Evolutionary conservation across 2,113 vertebrate genomes (phyloP).

Genomic region (Tetrax tetrax): DNA sequence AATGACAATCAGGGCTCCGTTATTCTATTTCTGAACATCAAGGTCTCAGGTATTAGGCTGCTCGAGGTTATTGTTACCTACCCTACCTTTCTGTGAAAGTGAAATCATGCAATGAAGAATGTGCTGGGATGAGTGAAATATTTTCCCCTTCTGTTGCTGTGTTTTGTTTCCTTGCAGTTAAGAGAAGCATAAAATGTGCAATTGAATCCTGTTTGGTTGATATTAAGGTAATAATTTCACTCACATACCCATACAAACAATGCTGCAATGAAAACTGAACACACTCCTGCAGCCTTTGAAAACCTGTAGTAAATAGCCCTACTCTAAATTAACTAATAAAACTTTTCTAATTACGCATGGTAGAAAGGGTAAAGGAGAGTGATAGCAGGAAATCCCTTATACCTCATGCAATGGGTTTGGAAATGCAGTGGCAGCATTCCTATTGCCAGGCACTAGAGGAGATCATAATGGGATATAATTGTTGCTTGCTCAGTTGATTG

Average conservation of each 20-base stretch:
- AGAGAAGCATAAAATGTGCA: slow-evolving; percentile 65
- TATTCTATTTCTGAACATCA: slow-evolving; percentile 18
- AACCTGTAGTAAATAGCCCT: slow-evolving; percentile 62
- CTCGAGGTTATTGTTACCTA: slow-evolving; percentile 61
- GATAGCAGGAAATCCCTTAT: slow-evolving; percentile 77
- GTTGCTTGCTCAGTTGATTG: slow-evolving; percentile 80
- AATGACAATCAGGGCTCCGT: slow-evolving; percentile 44
- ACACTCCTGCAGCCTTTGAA: slow-evolving; percentile 64
- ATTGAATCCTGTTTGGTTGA: slow-evolving; percentile 69
- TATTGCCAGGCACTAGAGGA: slow-evolving; percentile 66
- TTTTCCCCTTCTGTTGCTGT: slow-evolving; percentile 29
- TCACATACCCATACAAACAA: slow-evolving; percentile 67
- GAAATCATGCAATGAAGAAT: slow-evolving; percentile 68
- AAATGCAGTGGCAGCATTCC: slow-evolving; percentile 64
- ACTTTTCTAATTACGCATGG: slow-evolving; percentile 74
- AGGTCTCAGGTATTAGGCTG: slow-evolving; percentile 11
- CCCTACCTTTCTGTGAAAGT: slow-evolving; percentile 55
- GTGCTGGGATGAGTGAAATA: slow-evolving; percentile 62
- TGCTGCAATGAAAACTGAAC: slow-evolving; percentile 64
- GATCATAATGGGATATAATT: slow-evolving; percentile 76
- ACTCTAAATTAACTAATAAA: slow-evolving; percentile 75
- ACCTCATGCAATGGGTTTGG: slow-evolving; percentile 63
- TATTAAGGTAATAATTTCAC: slow-evolving; percentile 76
- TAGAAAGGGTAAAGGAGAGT: slow-evolving; percentile 69
- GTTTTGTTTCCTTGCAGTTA: slow-evolving; percentile 65